Evolutionary conservation across 2,113 vertebrate genomes (phyloP).

Genomic region (Gymnogyps californianus): DNA sequence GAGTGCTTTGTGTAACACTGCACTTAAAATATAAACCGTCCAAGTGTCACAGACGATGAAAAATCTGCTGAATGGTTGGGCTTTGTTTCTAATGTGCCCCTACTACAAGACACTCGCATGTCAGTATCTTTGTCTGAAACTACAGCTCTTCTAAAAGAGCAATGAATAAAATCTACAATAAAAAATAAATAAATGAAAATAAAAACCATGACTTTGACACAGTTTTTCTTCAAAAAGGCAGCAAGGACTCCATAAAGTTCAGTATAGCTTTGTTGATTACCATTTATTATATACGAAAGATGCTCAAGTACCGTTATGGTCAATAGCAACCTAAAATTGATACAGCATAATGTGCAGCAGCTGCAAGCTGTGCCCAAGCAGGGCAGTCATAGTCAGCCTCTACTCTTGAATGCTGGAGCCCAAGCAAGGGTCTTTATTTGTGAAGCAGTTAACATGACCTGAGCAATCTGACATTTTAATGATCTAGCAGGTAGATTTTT

Average conservation of each 20-base stretch:
- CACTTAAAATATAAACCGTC: background rate
- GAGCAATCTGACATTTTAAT: background rate
- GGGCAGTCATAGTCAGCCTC: background rate
- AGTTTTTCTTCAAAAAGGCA: background rate
- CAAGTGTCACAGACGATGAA: background rate
- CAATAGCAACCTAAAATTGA: background rate
- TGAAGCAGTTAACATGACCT: background rate
- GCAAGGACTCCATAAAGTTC: background rate
- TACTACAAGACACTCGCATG: background rate
- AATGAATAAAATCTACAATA: background rate
- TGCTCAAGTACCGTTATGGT: background rate
- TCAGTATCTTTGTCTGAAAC: background rate
- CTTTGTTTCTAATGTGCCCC: background rate
- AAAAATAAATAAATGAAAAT: background rate
- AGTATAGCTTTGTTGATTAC: background rate
- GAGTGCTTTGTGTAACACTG: background rate
- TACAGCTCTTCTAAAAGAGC: background rate
- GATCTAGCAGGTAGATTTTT: constrained; percentile 32
- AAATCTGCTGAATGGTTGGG: background rate
- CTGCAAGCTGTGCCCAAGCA: background rate
- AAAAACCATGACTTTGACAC: background rate
- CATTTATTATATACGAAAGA: background rate
- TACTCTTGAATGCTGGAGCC: background rate
- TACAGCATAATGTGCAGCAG: rapidly evolving
- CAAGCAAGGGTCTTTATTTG: background rate